A percentile compares a stretch with the other conserved stretches of the same genome.
These are phyloP conservation scores for Euphydryas editha DNA, from an alignment of 2,888 invertebrate genomes.

Conservation along the genomic window DNA sequence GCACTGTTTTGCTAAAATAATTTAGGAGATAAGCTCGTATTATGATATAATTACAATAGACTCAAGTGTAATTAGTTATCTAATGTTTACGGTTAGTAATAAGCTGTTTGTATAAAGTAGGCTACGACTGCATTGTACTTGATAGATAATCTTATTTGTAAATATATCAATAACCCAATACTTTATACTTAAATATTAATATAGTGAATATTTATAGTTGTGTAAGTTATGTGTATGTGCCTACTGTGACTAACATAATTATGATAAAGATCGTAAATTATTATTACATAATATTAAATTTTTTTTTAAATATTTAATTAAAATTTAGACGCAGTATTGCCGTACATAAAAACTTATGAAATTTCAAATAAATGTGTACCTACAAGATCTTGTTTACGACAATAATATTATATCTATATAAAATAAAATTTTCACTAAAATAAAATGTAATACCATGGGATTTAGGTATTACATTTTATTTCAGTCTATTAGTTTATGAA, in stretches of 20 bases:
- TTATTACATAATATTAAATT: background rate
- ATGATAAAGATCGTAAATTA: background rate
- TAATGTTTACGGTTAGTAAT: conserved; percentile 18
- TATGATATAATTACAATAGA: conserved; percentile 14
- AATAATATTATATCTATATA: too few relatives aligned
- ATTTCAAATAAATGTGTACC: background rate
- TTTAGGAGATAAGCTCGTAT: background rate
- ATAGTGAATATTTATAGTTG: conserved; percentile 22
- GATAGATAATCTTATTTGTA: conserved; percentile 48
- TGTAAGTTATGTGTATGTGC: conserved; percentile 19
- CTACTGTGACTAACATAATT: conserved; percentile 7
- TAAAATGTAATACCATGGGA: background rate
- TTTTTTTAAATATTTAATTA: too few relatives aligned
- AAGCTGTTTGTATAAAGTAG: conserved; percentile 43
- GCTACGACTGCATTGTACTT: conserved; percentile 64
- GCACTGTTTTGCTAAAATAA: background rate
- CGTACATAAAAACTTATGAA: too few relatives aligned
- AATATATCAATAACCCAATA: conserved; percentile 38
- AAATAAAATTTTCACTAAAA: background rate
- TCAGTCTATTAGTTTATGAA: too few relatives aligned
- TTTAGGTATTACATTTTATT: too few relatives aligned
- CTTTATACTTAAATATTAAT: conserved; percentile 38
- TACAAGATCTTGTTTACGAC: too few relatives aligned
- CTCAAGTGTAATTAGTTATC: conserved; percentile 15
- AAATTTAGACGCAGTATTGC: background rate